Percentiles rank a stretch among this genome's conserved stretches.
These are phyloP conservation scores for Polydrusus tereticollis DNA, from an alignment of 2,888 invertebrate genomes.

Conservation along the genomic window DNA sequence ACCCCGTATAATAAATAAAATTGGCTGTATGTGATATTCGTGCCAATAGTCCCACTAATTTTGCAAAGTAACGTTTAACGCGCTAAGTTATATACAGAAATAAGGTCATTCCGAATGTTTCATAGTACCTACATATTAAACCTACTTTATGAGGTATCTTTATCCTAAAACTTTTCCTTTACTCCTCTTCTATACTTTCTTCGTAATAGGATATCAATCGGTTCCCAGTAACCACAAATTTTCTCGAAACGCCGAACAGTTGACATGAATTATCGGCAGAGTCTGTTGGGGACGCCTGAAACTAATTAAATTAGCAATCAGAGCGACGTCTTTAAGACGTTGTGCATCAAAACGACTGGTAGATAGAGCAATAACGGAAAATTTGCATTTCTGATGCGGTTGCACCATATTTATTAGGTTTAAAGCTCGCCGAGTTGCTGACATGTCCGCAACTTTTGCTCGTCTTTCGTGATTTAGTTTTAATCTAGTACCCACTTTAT, in stretches of 20 bases:
- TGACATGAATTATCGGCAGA: conserved; percentile 24
- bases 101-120: too few relatives aligned
- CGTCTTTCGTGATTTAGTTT: conserved; percentile 7
- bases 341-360: conserved; percentile 14
- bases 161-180: not conserved
- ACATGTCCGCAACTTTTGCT: conserved; percentile 20
- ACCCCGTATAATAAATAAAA: too few relatives aligned
- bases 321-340: conserved; percentile 24
- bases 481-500: not conserved
- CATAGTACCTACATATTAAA: too few relatives aligned
- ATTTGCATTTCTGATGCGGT: conserved; percentile 27
- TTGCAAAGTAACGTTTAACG: too few relatives aligned
- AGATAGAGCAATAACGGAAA: conserved; percentile 30
- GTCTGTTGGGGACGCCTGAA: conserved; percentile 9
- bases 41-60: too few relatives aligned
- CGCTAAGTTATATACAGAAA: too few relatives aligned
- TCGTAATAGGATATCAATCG: not conserved
- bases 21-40: too few relatives aligned
- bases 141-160: not conserved
- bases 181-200: not conserved
- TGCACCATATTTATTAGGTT: conserved; percentile 24
- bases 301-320: conserved; percentile 27
- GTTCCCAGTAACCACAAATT: conserved; percentile 5
- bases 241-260: conserved; percentile 12
- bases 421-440: conserved; percentile 11